Base-by-base conservation (phyloP, 2,888 invertebrate species). In the Anthoptus insignis region DNA sequence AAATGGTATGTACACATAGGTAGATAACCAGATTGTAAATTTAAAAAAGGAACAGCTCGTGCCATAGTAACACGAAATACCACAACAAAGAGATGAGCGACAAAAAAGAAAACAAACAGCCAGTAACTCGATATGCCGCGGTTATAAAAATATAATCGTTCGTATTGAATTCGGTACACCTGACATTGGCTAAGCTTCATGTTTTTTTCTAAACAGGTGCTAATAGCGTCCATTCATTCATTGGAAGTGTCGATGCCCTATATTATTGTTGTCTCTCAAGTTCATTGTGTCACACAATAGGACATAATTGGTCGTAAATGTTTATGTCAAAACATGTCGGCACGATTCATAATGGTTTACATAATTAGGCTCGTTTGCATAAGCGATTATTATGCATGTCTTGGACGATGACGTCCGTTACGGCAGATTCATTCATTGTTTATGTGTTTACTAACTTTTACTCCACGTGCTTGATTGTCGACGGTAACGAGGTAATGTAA, bases 281-380 rank as follows among this genome's bases (percentile, higher is more conserved):
- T 91, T 91, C 91, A 90, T 80, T 84, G 88, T 87, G 86, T 84
- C 85, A 84, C 83, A 92, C 91, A 91, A 92, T 89, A 79, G 83
- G 78, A 83, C 85, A 85, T 91, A 91, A 91, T 91, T 89, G 87
- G 85, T 84, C 85, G 86, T 90, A 85, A 88, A 82, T 77, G 84
- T 84, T 86, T 73, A 76, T 89, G 91, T 91, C 91, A 91, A 91
- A 91, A 91, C 87, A 89, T 80, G 84, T 80, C 82, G 81, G 74
- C 80, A 73, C 78, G 78, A 82, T 81, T 86, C 87, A 86, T 88
- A 86, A 84, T 81, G 84, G 81, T 91, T 89, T 89, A 91, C 91
- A 92, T 91, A 92, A 92, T 91, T 90, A 87, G 85, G 74, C 73
- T 87, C 84, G 89, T 92, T 91, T 87, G 91, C 91, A 90, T 92